Base-by-base conservation (phyloP, 2,113 vertebrate species). In the Uria lomvia region DNA sequence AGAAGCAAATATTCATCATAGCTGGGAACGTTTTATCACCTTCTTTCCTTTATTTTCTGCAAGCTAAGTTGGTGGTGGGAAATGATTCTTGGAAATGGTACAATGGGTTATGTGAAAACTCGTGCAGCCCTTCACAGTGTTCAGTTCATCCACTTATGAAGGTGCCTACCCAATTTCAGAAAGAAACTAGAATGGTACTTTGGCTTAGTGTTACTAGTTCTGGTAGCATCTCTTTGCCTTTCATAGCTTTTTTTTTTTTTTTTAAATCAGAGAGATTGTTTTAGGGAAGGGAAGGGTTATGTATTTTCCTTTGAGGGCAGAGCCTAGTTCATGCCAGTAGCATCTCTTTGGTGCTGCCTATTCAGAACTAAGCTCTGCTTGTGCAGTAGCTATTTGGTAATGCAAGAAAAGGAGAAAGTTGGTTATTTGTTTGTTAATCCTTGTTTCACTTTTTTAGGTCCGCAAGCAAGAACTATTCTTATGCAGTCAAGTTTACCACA, bases 401-500 rank as follows among this genome's bases (percentile, higher is more conserved):
- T 66, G 50, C 52, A 67, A 56, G 52, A 52, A 60, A 45, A 75
- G 32, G n/a, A 72, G 42, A 38, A 87, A 60, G 18, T 75, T 72
- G 32, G 59, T 73, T 65, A 21, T 63, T 68, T 42, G 12, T 52
- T 80, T 89, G 47, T 68, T 96, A 45, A 88, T 58, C 26, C 32
- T 82, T 91, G 29, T 95, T 96, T 95, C 21, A 22, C 22, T 94
- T 92, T 68, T 29, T 85, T 95, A 99, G 99, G 99, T 97, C 99
- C 99, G 15, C 99, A 99, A 94, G 99, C 99, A 88, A 99, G 99
- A 96, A 99, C 99, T 14, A 99, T 99, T 97, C 99, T 99, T 92
- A 99, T 99, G 99, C 99, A 99, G 97, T 99, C 99, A 90, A 99
- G 99, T 98, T 99, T 99, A 98, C 99, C 99, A 94, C 99, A 99